phyloP scores from a whole-genome alignment of 2,888 invertebrate species.

The Pristionchus mayeri region DNA sequence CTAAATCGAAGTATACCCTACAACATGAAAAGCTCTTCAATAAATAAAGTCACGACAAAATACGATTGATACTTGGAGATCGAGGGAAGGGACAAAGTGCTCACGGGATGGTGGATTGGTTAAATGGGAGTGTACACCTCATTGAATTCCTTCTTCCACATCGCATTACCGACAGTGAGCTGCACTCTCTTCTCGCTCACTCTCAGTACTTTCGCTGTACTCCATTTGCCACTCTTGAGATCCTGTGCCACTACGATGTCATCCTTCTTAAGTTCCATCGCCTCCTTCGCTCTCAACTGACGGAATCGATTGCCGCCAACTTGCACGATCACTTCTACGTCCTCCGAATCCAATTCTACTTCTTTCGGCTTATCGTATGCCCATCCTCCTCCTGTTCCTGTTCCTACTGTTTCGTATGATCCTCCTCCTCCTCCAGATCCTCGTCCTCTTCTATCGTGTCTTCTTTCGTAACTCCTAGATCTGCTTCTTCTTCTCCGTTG shows the following conservation, averaged over 20 bases:
- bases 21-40: neutral
- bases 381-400: neutral
- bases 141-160: conserved; percentile 47
- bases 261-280: conserved; percentile 29
- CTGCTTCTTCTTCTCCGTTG: neutral
- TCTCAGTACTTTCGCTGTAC: conserved; percentile 40
- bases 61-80: conserved; percentile 19
- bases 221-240: conserved; percentile 47
- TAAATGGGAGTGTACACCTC: conserved; percentile 42
- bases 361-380: neutral
- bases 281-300: conserved; percentile 26
- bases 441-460: conserved; percentile 8
- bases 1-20: too few relatives aligned
- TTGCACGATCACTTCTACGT: conserved; percentile 46
- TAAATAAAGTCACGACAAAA: too few relatives aligned
- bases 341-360: neutral
- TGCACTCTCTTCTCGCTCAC: conserved; percentile 30
- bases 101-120: neutral
- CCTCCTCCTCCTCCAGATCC: neutral
- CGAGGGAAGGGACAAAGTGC: neutral
- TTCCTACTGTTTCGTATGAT: too few relatives aligned
- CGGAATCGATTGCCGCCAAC: conserved; percentile 43
- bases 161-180: conserved; percentile 37
- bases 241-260: conserved; percentile 46
- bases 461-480: conserved; percentile 21